phyloP scores from a whole-genome alignment of 1,140 invertebrate genomes.

The Tachypleus tridentatus region DNA sequence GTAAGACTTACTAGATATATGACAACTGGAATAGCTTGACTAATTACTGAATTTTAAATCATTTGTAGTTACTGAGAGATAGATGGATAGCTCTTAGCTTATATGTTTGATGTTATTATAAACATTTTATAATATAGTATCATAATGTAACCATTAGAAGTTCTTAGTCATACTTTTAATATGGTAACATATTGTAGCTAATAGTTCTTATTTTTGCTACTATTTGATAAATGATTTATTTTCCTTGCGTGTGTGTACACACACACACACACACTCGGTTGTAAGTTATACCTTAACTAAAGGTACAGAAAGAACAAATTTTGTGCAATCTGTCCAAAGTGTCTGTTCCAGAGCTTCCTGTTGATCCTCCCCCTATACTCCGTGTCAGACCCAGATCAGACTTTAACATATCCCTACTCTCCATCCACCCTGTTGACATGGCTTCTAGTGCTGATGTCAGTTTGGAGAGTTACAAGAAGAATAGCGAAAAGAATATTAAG shows the following conservation, averaged over 20 bases:
- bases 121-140: no score
- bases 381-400: slow-evolving; percentile 12
- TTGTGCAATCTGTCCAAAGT: slow-evolving; percentile 13
- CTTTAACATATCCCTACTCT: slow-evolving; percentile 13
- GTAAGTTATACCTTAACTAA: slow-evolving; percentile 1
- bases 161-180: background rate
- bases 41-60: no score
- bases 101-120: no score
- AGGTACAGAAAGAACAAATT: slow-evolving; percentile 15
- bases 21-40: no score
- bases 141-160: no score
- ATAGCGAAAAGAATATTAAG: background rate
- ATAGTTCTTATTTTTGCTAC: background rate
- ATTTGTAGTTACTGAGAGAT: no score
- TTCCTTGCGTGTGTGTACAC: no score
- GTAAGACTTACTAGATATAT: no score
- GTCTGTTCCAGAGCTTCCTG: slow-evolving; percentile 6
- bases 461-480: slow-evolving; percentile 19
- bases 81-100: no score
- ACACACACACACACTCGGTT: background rate
- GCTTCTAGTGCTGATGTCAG: slow-evolving; percentile 21
- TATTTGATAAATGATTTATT: no score
- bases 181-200: background rate
- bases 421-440: slow-evolving; percentile 14
- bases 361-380: slow-evolving; percentile 14